Conservation (phyloP, 35 echinoderm and acorn worm genomes). For the Diadema setosum region DNA sequence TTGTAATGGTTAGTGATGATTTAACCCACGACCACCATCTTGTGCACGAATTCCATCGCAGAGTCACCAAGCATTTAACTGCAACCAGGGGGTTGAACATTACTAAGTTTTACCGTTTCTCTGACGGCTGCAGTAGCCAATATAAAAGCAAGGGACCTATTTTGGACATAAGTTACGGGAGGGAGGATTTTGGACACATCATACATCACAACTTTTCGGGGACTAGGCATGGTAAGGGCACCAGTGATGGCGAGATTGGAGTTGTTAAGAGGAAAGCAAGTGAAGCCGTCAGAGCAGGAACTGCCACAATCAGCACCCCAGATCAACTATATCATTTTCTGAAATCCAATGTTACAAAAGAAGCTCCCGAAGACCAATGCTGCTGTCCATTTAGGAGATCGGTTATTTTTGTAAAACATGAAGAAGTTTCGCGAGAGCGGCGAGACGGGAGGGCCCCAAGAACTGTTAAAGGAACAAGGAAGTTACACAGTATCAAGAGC, state of each 20-base stretch:
- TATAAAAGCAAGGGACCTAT: conserved; percentile 84
- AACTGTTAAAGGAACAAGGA: conserved; percentile 65
- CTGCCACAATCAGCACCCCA: conserved; percentile 46
- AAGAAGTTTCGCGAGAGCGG: conserved; percentile 8
- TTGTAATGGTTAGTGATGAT: conserved; percentile 54
- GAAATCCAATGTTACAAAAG: conserved; percentile 32
- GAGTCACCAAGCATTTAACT: conserved; percentile 5
- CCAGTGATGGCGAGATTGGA: conserved; percentile 83
- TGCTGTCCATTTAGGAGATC: conserved; percentile 53
- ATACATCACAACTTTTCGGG: conserved; percentile 70
- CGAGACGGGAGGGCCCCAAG: conserved; percentile 32
- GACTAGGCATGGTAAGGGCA: conserved; percentile 69
- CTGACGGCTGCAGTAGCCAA: conserved; percentile 66
- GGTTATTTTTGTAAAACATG: conserved; percentile 46
- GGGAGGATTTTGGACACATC: conserved; percentile 27
- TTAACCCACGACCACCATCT: conserved; percentile 54
- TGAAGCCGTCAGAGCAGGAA: conserved; percentile 54
- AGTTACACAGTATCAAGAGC: conserved; percentile 62
- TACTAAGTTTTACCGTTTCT: conserved; percentile 35
- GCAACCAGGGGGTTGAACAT: conserved; percentile 20
- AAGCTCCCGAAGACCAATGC: conserved; percentile 8
- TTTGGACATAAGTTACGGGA: conserved; percentile 56
- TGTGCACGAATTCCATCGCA: conserved; percentile 32
- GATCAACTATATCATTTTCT: conserved; percentile 23
- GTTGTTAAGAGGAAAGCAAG: conserved; percentile 58